These are phyloP conservation scores for Sylvietta virens DNA, from an alignment of 2,113 vertebrate species.

Conservation along the genomic window DNA sequence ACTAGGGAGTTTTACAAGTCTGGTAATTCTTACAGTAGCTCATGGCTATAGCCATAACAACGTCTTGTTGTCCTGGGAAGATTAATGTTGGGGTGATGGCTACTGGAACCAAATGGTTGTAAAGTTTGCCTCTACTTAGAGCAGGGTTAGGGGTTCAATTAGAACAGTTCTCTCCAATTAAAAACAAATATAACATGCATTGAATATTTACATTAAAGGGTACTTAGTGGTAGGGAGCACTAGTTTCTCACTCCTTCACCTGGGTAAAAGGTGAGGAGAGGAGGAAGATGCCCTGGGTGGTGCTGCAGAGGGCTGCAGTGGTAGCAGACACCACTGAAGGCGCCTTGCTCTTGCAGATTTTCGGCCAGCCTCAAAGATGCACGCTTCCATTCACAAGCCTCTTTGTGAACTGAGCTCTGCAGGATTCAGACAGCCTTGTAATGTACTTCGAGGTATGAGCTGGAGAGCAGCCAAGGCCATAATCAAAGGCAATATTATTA, in stretches of 20 bases:
- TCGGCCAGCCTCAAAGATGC: neutral
- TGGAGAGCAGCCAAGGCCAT: neutral
- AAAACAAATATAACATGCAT: neutral
- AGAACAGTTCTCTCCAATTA: neutral
- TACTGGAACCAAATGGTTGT: neutral
- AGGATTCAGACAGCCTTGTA: neutral
- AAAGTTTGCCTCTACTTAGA: neutral
- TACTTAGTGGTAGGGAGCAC: rapidly evolving
- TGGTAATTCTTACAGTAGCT: neutral
- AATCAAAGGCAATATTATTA: neutral
- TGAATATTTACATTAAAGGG: neutral
- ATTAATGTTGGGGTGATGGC: neutral
- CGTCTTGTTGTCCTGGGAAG: neutral
- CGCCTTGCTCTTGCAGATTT: neutral
- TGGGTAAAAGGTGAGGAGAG: neutral
- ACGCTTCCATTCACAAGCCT: neutral
- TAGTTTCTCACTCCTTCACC: neutral
- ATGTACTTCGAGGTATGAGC: neutral
- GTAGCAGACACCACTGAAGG: rapidly evolving
- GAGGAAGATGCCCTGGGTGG: neutral
- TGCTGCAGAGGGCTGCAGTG: too few relatives aligned
- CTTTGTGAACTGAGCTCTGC: neutral
- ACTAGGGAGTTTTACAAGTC: neutral
- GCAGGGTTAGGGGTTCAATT: neutral
- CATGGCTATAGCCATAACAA: neutral